Conservation (phyloP, 1,140 invertebrate species). For the Pseudomyrmex concolor region DNA sequence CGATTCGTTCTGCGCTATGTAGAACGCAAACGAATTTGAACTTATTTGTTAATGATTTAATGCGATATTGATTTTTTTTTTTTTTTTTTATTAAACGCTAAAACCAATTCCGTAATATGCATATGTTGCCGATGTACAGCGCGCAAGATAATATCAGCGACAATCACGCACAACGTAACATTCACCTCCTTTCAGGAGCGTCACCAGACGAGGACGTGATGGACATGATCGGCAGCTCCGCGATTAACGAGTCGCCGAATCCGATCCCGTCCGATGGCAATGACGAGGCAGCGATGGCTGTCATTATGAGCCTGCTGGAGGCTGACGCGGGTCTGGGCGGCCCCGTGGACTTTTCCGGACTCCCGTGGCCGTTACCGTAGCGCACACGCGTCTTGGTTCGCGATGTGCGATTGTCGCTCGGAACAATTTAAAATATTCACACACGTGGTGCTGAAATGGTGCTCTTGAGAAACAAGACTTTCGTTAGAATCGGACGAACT, state of each 20-base stretch:
- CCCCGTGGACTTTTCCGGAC: constrained; percentile 94
- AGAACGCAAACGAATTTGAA: too few species aligned
- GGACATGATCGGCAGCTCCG: constrained; percentile 87
- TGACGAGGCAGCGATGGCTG: constrained; percentile 96
- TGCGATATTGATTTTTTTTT: too few species aligned
- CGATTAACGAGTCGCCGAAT: constrained; percentile 85
- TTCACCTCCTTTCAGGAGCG: constrained; percentile 78
- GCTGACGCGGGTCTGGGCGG: constrained; percentile 90
- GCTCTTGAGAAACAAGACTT: constrained; percentile 49
- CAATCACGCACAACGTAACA: constrained; percentile 66
- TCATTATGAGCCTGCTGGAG: constrained; percentile 96
- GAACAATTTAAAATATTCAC: neutral
- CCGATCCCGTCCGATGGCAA: constrained; percentile 89
- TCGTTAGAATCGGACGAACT: neutral
- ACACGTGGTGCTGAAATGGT: constrained; percentile 66
- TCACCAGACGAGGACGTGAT: constrained; percentile 86
- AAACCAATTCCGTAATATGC: too few species aligned
- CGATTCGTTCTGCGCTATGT: too few species aligned
- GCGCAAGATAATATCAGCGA: neutral
- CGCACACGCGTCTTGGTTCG: constrained; percentile 31
- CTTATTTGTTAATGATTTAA: too few species aligned
- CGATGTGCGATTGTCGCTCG: neutral
- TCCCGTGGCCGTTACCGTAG: constrained; percentile 94
- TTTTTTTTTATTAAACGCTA: too few species aligned
- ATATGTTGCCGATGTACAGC: too few species aligned